Base-by-base conservation (phyloP, 2,797 vertebrate species). In the Myotis vivesi region DNA sequence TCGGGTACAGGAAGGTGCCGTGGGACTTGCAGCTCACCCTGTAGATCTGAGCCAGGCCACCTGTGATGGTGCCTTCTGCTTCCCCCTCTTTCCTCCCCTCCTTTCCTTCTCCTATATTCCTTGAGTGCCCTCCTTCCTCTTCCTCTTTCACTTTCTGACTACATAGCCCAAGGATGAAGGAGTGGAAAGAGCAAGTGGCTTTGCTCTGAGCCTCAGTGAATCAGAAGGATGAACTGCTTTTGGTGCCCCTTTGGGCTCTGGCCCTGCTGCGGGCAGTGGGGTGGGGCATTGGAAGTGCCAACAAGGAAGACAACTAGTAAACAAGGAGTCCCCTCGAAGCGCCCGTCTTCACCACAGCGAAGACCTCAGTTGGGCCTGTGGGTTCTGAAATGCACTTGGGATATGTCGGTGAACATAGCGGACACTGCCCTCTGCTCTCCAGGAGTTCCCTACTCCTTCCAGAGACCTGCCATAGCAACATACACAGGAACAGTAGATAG, bases 331-430 rank as follows among this genome's bases (percentile, higher is more conserved):
- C 23, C 16, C 51, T 57, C 57, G 3, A 4, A 25, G 3, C 30
- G 49, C 46, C 17, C 1, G 23, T 46, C 46, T 73, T 69, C 30
- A 22, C 38, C 20, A 16, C 33, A 41, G 1, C 9, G 11, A 25
- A 79, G 33, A 28, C 2, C 0, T 30, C 2, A 15, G 1, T 0
- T 73, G 64, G 66, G 41, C 36, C 71, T n/a, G 1, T 6, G 0
- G 4, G 11, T 38, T 57, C 62, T 7, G 46, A 72, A 53, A 8
- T 9, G 2, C 17, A 8, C 28, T 16, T 20, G 53, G n/a, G 28
- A 1, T 28, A 17, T 23, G 0, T 41, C 16, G 5, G 0, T 23
- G 62, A 66, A 36, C 20, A 25, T 13, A 77, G 44, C 0, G 3
- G 20, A 20, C 11, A 23, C 15, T 83, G 57, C 23, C 25, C 23